phyloP scores from a whole-genome alignment of 2,797 vertebrate species.

The Pogonophryne albipinna region DNA sequence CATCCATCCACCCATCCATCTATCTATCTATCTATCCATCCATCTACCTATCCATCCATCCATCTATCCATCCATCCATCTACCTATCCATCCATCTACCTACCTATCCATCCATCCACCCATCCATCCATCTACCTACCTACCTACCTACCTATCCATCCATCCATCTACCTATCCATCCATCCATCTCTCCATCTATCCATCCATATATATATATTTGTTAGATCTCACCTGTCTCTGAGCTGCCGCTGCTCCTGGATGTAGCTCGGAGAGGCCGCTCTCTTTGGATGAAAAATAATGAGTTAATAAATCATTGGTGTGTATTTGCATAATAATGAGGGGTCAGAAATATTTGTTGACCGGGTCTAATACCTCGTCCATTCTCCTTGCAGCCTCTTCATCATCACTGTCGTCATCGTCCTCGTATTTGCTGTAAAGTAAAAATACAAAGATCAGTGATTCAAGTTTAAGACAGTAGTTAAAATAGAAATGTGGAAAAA shows the following conservation, averaged over 20 bases:
- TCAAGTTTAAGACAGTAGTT: too few relatives aligned
- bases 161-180: too few relatives aligned
- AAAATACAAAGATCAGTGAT: too few relatives aligned
- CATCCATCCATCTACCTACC: accelerated
- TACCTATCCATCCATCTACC: accelerated
- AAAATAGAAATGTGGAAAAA: too few relatives aligned
- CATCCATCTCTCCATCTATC: too few relatives aligned
- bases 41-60: too few relatives aligned
- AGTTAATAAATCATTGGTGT: background rate
- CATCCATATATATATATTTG: too few relatives aligned
- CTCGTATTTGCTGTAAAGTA: constrained; percentile 71
- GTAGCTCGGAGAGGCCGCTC: constrained; percentile 86
- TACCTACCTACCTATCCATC: too few relatives aligned
- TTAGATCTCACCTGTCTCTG: constrained; percentile 84
- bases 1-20: too few relatives aligned
- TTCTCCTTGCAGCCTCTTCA: constrained; percentile 75
- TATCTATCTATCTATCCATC: accelerated
- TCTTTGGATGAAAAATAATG: constrained; percentile 64
- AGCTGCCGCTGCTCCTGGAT: constrained; percentile 89
- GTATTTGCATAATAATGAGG: background rate
- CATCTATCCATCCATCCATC: too few relatives aligned
- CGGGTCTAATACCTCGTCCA: constrained; percentile 65
- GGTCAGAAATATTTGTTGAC: background rate
- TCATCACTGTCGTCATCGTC: constrained; percentile 84
- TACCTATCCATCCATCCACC: too few relatives aligned